Base-by-base conservation (phyloP, 1,140 invertebrate species). In the Drosophila ambigua region DNA sequence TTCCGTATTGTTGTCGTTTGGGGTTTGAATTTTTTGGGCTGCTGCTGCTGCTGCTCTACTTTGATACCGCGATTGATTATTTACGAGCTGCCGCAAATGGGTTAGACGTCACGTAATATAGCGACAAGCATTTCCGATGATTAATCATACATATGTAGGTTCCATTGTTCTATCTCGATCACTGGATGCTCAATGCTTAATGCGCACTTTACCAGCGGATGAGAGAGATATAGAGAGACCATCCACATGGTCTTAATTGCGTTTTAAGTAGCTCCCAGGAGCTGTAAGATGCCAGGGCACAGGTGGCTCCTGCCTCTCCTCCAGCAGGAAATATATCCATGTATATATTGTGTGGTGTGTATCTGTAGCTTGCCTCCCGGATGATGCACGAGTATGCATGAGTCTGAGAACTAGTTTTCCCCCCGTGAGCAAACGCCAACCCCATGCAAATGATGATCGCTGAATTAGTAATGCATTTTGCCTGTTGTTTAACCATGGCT, bases 61-160 rank as follows among this genome's bases (percentile, higher is more conserved):
- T 41, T n/a, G 62, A 16, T 52, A 41, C 48, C 53, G 39, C 28
- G 62, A 74, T 53, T 55, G 52, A 52, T 88, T 79, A 79, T 87
- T 87, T 87, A 87, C 67, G 83, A 88, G 59, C 83, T 87, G 83
- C 72, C 72, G 76, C 67, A 88, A 88, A 87, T 87, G 83, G 83
- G 83, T 88, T 88, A 83, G 72, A 69, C 83, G 71, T 64, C 82
- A 87, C 78, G 67, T 87, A 76, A 82, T 85, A 76, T 72, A 72
- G 76, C 83, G 83, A 88, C 83, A 87, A 63, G 67, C 75, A 68
- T 72, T 87, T 87, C 83, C 83, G 79, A 73, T 72, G 62, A 87
- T 73, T 77, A 83, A 88, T 88, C 75, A 77, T 44, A 44, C 16
- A 24, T 4, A 20, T 0, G 41, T 48, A 20, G 20, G 41, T 48